Base-by-base conservation (phyloP, 2,888 invertebrate genomes). In the Eristalinus sepulchralis region DNA sequence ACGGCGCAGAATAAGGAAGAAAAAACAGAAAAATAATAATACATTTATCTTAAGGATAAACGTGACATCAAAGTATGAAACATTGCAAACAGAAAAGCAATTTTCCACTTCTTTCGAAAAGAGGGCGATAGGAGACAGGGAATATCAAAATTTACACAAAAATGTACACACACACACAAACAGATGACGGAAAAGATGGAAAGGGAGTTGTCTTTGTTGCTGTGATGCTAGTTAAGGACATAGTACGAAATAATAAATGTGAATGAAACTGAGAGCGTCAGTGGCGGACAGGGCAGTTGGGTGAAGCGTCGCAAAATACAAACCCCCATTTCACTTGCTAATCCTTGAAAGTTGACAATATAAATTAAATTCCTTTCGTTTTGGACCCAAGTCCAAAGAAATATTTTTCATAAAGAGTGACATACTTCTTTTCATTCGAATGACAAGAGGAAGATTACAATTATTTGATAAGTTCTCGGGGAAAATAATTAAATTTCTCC, bases 61-160 rank as follows among this genome's bases (percentile, higher is more conserved):
- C 72, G 72, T 59, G 68, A 85, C 85, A 81, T 85, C 85, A 85
- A 81, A 85, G 85, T 81, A 70, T 85, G 81, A 85, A 68, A 72
- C 81, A 85, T 77, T 68, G 68, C 81, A 84, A 84, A 84, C 76
- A 81, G 81, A 81, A 84, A 84, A 84, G 84, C 81, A 85, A 85
- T 85, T 81, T 85, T 85, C 85, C 81, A 81, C 77, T 85, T 81
- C 81, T 73, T 68, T 81, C 81, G 76, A n/a, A 64, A 39, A 34
- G 27, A 31, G 39, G 31, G 24, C 53, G 20, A 66, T 24, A 60
- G 22, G 24, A 62, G 10, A 39, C 11, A 68, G 33, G 73, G 31
- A 13, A 62, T 13, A 47, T 68, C 39, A 67, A 70, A 66, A 53
- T 66, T 75, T 68, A 73, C 63, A 78, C 66, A 66, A 77, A 67